phyloP scores from a whole-genome alignment of 1,140 invertebrate genomes.

The Drosophila novamexicana region DNA sequence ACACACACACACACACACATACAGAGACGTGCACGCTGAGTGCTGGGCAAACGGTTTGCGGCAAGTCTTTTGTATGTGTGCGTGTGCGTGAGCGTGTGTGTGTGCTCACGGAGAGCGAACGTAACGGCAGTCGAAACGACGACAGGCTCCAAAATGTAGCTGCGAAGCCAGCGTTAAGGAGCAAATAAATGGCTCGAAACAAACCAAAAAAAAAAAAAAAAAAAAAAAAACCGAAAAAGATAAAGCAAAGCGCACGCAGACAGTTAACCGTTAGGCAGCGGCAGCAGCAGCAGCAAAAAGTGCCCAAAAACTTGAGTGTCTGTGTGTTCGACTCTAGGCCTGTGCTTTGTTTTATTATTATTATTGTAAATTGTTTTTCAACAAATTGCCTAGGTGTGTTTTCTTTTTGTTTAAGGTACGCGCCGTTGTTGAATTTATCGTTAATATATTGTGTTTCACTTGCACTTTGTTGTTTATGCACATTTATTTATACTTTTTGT shows the following conservation, averaged over 20 bases:
- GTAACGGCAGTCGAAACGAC: slow-evolving; percentile 57
- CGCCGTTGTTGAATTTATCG: slow-evolving; percentile 30
- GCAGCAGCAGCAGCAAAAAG: slow-evolving; percentile 15
- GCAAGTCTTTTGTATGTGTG: slow-evolving; percentile 38
- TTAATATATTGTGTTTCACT: slow-evolving; percentile 41
- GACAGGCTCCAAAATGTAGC: slow-evolving; percentile 48
- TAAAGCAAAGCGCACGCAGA: slow-evolving; percentile 52
- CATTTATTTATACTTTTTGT: slow-evolving; percentile 48
- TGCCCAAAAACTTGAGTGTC: slow-evolving; percentile 26
- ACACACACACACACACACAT: slow-evolving; percentile 37
- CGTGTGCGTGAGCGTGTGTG: slow-evolving; percentile 32
- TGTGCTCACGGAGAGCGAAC: slow-evolving; percentile 22
- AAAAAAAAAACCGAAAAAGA: slow-evolving; percentile 56
- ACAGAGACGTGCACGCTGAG: slow-evolving; percentile 43
- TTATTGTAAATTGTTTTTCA: slow-evolving; percentile 19
- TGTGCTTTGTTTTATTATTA: slow-evolving; percentile 16
- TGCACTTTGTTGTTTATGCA: slow-evolving; percentile 20
- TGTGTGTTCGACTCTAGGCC: slow-evolving; percentile 9
- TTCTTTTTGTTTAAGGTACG: slow-evolving; percentile 5
- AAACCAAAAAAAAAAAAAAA: slow-evolving; percentile 63
- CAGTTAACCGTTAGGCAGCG: slow-evolving; percentile 42
- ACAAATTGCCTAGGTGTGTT: slow-evolving; percentile 7
- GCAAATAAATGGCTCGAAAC: slow-evolving; percentile 78
- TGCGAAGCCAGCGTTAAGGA: slow-evolving; percentile 61
- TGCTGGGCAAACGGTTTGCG: slow-evolving; percentile 76